Conservation (phyloP, 2,888 invertebrate species). For the Hirtodrosophila alboralis region DNA sequence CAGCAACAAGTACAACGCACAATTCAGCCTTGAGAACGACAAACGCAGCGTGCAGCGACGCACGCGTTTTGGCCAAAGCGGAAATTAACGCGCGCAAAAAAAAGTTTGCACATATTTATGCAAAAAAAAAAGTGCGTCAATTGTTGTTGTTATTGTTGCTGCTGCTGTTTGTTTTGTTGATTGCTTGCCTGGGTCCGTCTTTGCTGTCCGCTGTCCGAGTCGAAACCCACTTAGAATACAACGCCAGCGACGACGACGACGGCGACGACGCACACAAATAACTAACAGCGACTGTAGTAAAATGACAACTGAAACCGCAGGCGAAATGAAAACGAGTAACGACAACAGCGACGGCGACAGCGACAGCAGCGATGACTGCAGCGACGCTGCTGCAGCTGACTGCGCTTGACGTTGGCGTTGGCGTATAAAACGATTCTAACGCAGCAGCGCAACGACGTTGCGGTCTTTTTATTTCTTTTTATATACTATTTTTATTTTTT, state of each 20-base stretch:
- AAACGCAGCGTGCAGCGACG: constrained; percentile 15
- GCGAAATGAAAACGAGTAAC: constrained; percentile 75
- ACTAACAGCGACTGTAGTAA: constrained; percentile 77
- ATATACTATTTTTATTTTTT: constrained; percentile 12
- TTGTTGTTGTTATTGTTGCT: constrained; percentile 21
- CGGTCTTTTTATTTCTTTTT: constrained; percentile 18
- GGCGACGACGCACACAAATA: constrained; percentile 71
- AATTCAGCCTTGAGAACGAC: constrained; percentile 55
- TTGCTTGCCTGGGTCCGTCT: constrained; percentile 15
- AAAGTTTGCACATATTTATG: no score
- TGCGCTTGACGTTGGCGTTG: constrained; percentile 42
- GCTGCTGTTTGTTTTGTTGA: constrained; percentile 36
- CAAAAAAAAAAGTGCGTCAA: constrained; percentile 9
- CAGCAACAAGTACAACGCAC: constrained; percentile 23
- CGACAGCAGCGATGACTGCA: constrained; percentile 19
- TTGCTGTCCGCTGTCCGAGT: constrained; percentile 11
- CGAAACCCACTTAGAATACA: constrained; percentile 65
- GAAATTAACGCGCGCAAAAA: constrained; percentile 20
- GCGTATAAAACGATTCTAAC: constrained; percentile 50
- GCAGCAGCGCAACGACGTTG: constrained; percentile 28
- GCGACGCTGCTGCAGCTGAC: constrained; percentile 39
- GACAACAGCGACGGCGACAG: constrained; percentile 33
- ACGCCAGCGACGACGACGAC: constrained; percentile 62
- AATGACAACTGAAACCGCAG: constrained; percentile 78
- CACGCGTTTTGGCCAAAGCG: constrained; percentile 31